Evolutionary conservation across 2,113 vertebrate species (phyloP).

Genomic region (Anhinga rufa): DNA sequence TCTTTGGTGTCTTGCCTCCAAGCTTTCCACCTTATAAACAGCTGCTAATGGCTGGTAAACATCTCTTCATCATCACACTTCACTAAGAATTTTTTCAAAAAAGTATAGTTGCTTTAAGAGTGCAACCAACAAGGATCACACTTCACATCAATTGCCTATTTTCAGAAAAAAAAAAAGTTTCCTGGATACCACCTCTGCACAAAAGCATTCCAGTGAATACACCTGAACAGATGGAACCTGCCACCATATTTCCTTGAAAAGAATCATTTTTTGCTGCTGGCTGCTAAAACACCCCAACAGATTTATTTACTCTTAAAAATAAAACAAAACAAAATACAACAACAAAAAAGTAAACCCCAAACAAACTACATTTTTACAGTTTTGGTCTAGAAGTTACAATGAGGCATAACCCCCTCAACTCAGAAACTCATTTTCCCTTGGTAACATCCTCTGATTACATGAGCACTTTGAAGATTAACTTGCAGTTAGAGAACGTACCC

Average conservation of each 20-base stretch:
- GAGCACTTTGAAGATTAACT: neutral
- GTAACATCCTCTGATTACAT: neutral
- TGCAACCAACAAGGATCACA: constrained; percentile 13
- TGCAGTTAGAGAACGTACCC: neutral
- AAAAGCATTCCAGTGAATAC: constrained; percentile 33
- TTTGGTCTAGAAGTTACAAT: constrained; percentile 58
- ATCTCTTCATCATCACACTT: constrained; percentile 17
- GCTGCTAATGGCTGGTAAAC: constrained; percentile 66
- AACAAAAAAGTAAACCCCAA: neutral
- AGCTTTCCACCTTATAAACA: constrained; percentile 50
- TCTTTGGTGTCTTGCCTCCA: constrained; percentile 52
- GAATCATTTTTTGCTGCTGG: constrained; percentile 34
- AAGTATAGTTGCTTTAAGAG: constrained; percentile 52
- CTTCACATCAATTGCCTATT: neutral
- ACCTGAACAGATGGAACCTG: constrained; percentile 45
- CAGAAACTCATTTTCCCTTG: neutral
- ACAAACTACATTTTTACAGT: constrained; percentile 36
- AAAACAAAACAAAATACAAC: constrained; percentile 6
- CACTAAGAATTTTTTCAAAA: neutral
- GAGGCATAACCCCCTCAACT: constrained; percentile 13
- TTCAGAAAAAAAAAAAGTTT: neutral
- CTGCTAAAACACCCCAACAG: constrained; percentile 54
- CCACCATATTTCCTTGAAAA: constrained; percentile 31
- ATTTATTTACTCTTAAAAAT: constrained; percentile 46
- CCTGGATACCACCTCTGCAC: constrained; percentile 17